A percentile compares a stretch with the other conserved stretches of the same genome.
phyloP scores from a whole-genome alignment of 2,888 invertebrate species.

The Drosophila eohydei region DNA sequence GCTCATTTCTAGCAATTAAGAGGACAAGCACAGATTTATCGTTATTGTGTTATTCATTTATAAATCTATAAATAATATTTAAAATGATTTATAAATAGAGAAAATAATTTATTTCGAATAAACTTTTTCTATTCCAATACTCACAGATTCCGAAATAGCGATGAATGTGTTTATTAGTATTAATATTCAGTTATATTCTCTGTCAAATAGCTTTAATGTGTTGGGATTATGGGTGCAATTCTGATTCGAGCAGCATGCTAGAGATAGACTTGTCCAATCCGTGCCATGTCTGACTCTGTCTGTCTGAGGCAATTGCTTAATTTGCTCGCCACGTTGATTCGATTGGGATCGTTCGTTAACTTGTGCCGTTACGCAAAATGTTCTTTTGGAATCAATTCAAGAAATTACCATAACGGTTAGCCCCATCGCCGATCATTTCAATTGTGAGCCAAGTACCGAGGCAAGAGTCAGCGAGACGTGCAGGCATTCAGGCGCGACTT shows the following conservation, averaged over 20 bases:
- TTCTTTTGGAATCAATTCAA: slow-evolving; percentile 74
- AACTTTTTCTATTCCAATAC: neutral
- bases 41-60: neutral
- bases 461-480: slow-evolving; percentile 45
- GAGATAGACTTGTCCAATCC: no score
- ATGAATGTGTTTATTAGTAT: neutral
- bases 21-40: no score
- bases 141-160: neutral
- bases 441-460: slow-evolving; percentile 13
- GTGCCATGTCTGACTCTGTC: neutral
- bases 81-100: neutral
- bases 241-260: no score
- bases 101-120: neutral
- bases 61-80: neutral
- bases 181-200: no score
- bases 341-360: slow-evolving; percentile 65
- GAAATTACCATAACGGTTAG: slow-evolving; percentile 76
- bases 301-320: slow-evolving; percentile 43
- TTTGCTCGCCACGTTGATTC: slow-evolving; percentile 63
- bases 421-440: slow-evolving; percentile 31
- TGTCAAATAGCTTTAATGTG: no score
- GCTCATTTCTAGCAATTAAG: neutral
- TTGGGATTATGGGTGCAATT: no score
- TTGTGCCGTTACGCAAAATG: slow-evolving; percentile 73
- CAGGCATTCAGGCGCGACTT: slow-evolving; percentile 60